These are phyloP conservation scores for Eurytoma adleriae DNA, from an alignment of 2,888 invertebrate species.

Conservation along the genomic window DNA sequence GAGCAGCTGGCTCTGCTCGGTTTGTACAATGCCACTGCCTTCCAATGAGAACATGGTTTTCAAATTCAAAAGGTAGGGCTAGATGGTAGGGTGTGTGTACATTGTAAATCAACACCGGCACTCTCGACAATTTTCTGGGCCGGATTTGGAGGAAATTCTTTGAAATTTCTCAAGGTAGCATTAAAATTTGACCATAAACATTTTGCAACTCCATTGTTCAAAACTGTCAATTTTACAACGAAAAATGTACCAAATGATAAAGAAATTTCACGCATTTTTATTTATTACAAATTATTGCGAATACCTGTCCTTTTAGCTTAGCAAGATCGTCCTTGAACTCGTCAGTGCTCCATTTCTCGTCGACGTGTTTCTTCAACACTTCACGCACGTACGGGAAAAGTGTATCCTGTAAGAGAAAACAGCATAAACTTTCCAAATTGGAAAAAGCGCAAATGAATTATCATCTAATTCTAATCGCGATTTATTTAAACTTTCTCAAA, in stretches of 20 bases:
- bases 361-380: conserved; percentile 84
- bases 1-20: conserved; percentile 23
- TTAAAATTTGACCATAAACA: neutral
- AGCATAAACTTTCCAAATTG: neutral
- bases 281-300: conserved; percentile 56
- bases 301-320: conserved; percentile 81
- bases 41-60: conserved; percentile 1
- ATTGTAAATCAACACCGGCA: neutral
- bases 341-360: conserved; percentile 83
- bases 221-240: neutral
- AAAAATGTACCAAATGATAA: neutral
- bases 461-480: neutral
- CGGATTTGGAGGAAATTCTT: neutral
- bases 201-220: neutral
- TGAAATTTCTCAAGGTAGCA: conserved; percentile 8
- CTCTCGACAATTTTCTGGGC: too few relatives aligned
- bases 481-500: neutral
- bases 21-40: neutral
- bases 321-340: conserved; percentile 83
- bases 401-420: conserved; percentile 80
- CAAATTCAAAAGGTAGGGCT: conserved; percentile 12
- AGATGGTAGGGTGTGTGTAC: neutral
- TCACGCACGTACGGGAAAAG: conserved; percentile 87
- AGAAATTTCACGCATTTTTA: conserved; percentile 9
- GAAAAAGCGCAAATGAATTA: neutral